phyloP scores from a whole-genome alignment of 1,140 invertebrate species.

The Drosophila asahinai region DNA sequence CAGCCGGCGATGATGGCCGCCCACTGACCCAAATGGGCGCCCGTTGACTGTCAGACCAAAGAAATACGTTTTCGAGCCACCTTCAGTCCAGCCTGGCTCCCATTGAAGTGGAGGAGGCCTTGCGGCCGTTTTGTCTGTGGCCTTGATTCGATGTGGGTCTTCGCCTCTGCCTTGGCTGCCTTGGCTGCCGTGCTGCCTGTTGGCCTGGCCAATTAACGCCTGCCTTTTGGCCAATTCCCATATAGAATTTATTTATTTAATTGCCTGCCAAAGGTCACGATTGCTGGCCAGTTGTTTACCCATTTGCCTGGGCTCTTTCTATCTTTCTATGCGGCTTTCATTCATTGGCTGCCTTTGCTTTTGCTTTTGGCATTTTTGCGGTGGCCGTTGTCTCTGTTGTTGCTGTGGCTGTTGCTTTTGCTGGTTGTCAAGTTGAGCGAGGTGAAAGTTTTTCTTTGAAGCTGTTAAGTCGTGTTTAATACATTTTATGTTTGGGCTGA shows the following conservation, averaged over 20 bases:
- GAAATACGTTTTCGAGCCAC: constrained; percentile 64
- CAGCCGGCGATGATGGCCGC: constrained; percentile 61
- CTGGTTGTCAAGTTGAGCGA: constrained; percentile 42
- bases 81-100: not conserved
- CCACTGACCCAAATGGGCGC: constrained; percentile 72
- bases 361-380: constrained; percentile 51
- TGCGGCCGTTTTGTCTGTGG: constrained; percentile 53
- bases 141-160: constrained; percentile 69
- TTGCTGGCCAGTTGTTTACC: constrained; percentile 41
- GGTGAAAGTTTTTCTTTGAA: constrained; percentile 75
- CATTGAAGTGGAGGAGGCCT: constrained; percentile 20
- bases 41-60: constrained; percentile 55
- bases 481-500: constrained; percentile 56
- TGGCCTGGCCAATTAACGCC: constrained; percentile 68
- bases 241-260: constrained; percentile 63
- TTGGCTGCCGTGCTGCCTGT: not conserved
- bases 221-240: constrained; percentile 42
- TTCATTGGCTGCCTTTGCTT: constrained; percentile 33
- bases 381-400: constrained; percentile 56
- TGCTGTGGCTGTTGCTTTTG: constrained; percentile 38
- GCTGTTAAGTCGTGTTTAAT: constrained; percentile 72
- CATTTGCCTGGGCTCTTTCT: constrained; percentile 6
- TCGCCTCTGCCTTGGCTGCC: constrained; percentile 16
- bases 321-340: constrained; percentile 33
- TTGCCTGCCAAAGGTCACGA: constrained; percentile 56